Percentiles rank a stretch among this genome's conserved stretches.
Conservation (phyloP, 23 tunicate genomes). For the Ascidia mentula region DNA sequence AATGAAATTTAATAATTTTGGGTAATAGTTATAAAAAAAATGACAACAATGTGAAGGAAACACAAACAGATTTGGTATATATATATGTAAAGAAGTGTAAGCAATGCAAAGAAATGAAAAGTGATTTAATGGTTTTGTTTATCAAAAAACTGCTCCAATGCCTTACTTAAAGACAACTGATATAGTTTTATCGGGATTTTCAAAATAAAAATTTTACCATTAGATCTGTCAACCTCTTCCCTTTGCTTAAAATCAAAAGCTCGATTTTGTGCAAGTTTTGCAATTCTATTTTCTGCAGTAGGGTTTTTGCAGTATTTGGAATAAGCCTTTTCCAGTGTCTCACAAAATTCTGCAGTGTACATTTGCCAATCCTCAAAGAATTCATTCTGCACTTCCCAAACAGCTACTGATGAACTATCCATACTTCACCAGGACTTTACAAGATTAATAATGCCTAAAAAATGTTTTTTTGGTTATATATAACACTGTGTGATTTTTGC, state of each 20-base stretch:
- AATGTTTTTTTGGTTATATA: too few relatives aligned
- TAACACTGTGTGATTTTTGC: too few relatives aligned
- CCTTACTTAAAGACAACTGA: background rate
- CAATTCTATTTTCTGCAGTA: background rate
- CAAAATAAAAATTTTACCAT: background rate
- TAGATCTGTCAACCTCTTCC: background rate
- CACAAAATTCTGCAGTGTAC: background rate
- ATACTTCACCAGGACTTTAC: too few relatives aligned
- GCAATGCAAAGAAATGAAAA: too few relatives aligned
- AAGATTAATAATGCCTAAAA: too few relatives aligned
- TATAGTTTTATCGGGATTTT: background rate
- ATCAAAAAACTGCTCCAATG: background rate
- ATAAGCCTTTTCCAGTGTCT: background rate
- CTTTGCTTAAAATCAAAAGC: background rate
- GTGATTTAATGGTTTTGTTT: too few relatives aligned
- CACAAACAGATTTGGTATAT: too few relatives aligned
- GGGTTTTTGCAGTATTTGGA: background rate
- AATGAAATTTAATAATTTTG: too few relatives aligned
- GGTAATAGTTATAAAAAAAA: too few relatives aligned
- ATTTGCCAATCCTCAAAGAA: background rate
- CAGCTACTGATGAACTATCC: background rate
- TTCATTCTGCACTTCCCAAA: conserved; percentile 6
- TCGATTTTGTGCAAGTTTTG: background rate
- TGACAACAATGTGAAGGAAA: too few relatives aligned
- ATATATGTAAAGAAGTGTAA: too few relatives aligned